phyloP scores from a whole-genome alignment of 92 coral and sea anemone species.

The Virgularia gustaviana region DNA sequence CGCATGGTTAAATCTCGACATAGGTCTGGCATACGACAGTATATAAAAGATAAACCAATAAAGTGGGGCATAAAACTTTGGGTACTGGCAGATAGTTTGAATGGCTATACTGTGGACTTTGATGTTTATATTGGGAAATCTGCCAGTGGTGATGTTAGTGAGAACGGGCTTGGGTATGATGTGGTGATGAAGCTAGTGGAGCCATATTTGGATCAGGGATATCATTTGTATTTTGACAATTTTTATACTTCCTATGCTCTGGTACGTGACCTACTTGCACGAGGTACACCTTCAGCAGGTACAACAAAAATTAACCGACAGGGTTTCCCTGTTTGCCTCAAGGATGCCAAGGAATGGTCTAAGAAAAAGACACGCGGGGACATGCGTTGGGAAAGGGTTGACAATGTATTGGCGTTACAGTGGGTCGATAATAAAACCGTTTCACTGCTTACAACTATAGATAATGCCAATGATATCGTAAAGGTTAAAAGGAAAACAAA shows the following conservation, averaged over 20 bases:
- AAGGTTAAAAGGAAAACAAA: conserved; percentile 34
- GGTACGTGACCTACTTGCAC: conserved; percentile 42
- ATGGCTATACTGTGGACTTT: conserved; percentile 63
- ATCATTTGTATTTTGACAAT: conserved; percentile 60
- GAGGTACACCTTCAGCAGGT: conserved; percentile 55
- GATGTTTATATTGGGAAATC: conserved; percentile 53
- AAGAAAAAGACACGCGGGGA: conserved; percentile 33
- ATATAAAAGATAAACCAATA: conserved; percentile 50
- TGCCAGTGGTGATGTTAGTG: conserved; percentile 44
- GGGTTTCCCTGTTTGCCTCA: conserved; percentile 49
- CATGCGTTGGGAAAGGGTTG: conserved; percentile 50
- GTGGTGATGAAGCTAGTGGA: conserved; percentile 56
- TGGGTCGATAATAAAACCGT: conserved; percentile 50
- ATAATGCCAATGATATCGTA: conserved; percentile 36
- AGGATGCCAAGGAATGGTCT: conserved; percentile 62
- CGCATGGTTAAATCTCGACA: conserved; percentile 61
- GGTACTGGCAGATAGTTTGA: conserved; percentile 52
- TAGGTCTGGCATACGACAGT: conserved; percentile 59
- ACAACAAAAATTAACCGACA: conserved; percentile 41
- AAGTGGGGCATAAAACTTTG: conserved; percentile 54
- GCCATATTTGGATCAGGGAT: conserved; percentile 55
- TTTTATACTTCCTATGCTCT: conserved; percentile 53
- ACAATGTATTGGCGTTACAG: conserved; percentile 41
- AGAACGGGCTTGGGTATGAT: conserved; percentile 64
- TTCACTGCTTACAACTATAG: conserved; percentile 49